Evolutionary conservation across 1,140 invertebrate species (phyloP), one percentile per base, ranked within the genome.

Genomic region (Akabosia matsudoensis): DNA sequence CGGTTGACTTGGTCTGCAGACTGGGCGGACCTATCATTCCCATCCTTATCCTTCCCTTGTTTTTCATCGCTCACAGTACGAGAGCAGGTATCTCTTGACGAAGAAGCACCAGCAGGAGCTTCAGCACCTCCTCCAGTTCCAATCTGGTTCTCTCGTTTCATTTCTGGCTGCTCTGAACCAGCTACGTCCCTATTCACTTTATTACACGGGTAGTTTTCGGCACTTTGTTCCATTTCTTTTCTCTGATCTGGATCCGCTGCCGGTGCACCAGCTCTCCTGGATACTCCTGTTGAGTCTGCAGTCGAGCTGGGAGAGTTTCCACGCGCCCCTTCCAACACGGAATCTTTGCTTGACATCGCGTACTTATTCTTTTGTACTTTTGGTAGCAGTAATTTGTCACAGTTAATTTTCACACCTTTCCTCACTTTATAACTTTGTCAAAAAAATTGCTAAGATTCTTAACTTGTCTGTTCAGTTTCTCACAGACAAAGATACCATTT

Each of bases 1-100:
- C 76, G 70, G 76, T 56, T 78, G 33, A 70, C 18, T 64, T 30
- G 56, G 7, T 64, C 56, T 64, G 56, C n/a, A n/a, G n/a, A n/a
- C n/a, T n/a, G 13, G 67, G 18, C 22, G 67, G 67, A 22, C n/a
- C 37, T 70, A 34, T 37, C 45, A 16, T 24, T 45, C 33, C 31
- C 28, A 31, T 10, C 28, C 1, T 67, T 67, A 7, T 67, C 61
- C 24, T 2, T 30, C 2, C 28, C 33, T 34, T 45, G 16, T 34
- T 37, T 45, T 33, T 28, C 3, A 34, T 13, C 2, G 70, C 22
- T n/a, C 3, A 34, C 28, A 7, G 33, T 70, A 33, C 14, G 2
- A 10, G 37, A 10, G 18, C 37, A 10, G 7, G 37, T 45, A 18
- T 45, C 7, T 45, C 18, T 45, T 45, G 37, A 45, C 7, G 37